phyloP scores from a whole-genome alignment of 2,797 vertebrate genomes.

The Macropus fuliginosus region DNA sequence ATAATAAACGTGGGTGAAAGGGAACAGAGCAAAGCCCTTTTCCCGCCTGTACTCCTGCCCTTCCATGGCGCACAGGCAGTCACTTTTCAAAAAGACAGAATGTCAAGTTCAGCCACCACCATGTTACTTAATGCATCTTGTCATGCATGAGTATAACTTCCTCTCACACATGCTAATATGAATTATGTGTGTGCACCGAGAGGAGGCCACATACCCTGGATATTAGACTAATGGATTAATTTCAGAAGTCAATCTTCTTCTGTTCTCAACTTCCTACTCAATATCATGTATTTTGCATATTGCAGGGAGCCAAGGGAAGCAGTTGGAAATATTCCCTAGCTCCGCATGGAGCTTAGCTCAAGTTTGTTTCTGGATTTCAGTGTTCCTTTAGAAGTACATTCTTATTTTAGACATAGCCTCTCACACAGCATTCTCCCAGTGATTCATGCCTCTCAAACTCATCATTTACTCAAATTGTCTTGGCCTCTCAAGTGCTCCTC shows the following conservation, averaged over 20 bases:
- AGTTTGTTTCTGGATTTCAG: constrained; percentile 40
- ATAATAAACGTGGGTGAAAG: neutral
- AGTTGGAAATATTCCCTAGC: constrained; percentile 47
- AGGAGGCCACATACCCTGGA: constrained; percentile 55
- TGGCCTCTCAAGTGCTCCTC: constrained; percentile 46
- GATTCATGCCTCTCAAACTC: constrained; percentile 29
- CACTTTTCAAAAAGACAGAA: constrained; percentile 16
- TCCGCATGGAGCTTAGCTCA: constrained; percentile 12
- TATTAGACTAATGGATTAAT: constrained; percentile 67
- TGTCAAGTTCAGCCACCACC: neutral
- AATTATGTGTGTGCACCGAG: constrained; percentile 60
- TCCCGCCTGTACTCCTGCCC: neutral
- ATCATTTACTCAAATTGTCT: constrained; percentile 33
- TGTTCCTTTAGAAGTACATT: constrained; percentile 38
- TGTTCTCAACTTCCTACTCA: constrained; percentile 58
- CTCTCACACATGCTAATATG: constrained; percentile 40
- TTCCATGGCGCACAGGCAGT: neutral
- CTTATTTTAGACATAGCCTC: constrained; percentile 14
- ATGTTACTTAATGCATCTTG: constrained; percentile 50
- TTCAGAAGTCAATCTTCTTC: constrained; percentile 41
- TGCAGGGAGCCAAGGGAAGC: constrained; percentile 44
- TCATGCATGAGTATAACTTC: constrained; percentile 17
- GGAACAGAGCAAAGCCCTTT: neutral
- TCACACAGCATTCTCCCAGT: neutral
- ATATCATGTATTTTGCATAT: constrained; percentile 53